Evolutionary conservation across 2,797 vertebrate genomes (phyloP), one percentile per base, ranked within the genome.

Genomic region (Smutsia gigantea): DNA sequence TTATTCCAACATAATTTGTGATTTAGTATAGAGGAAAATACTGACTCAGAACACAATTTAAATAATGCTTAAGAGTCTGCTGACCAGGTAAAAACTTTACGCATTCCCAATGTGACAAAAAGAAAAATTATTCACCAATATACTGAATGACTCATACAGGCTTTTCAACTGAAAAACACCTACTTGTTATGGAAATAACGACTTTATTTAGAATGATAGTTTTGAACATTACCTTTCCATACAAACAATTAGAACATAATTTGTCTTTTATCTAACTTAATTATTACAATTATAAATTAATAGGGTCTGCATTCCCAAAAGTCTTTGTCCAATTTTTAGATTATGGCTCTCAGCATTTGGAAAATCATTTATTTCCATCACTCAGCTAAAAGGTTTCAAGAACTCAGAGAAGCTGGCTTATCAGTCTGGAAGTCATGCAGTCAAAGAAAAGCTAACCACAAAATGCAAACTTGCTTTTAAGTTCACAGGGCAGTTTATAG

Each of bases 381-480:
- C 46, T 94, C 19, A 0, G 37, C 94, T 97, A 91, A 96, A 96
- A 97, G 93, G 85, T 97, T 98, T 97, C 90, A 97, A 97, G 95
- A 97, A 96, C 31, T 90, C 97, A 94, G 93, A 96, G 95, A 97
- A 96, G 69, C 93, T 97, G 46, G 97, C 66, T 97, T 96, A 98
- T 98, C 95, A 94, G 97, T 98, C 85, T 74, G 92, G 95, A 98
- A 98, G 96, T 71, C 82, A 78, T 92, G 95, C 97, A 97, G 94
- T 96, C 96, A 96, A 97, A 97, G 37, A 34, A 97, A 98, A 98
- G 96, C 97, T 97, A 98, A 98, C 97, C 97, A 96, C 97, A 98
- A 97, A 97, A 97, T 95, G 90, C 97, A 98, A 98, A 97, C 95
- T 96, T 96, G 98, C 96, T 98, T 98, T 98, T 98, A 98, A 98